A percentile compares a stretch with the other conserved stretches of the same genome.
These are phyloP conservation scores for Chloromyia formosa DNA, from an alignment of 2,888 invertebrate genomes.

Conservation along the genomic window DNA sequence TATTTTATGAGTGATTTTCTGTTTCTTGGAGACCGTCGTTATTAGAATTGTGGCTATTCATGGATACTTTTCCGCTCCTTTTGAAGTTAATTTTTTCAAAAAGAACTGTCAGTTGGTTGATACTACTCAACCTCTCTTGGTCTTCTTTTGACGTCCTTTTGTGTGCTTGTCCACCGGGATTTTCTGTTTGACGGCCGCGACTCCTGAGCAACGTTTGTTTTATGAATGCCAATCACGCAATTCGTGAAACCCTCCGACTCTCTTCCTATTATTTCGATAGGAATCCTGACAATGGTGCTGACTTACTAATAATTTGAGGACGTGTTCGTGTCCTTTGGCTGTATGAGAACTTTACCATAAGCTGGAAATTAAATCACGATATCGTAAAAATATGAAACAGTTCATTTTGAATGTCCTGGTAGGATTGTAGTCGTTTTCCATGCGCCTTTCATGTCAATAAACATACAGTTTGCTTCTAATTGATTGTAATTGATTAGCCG, in stretches of 20 bases:
- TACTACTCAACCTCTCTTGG: background rate
- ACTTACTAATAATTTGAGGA: conserved; percentile 17
- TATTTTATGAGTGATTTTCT: background rate
- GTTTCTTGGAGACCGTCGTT: background rate
- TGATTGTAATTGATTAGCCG: conserved; percentile 42
- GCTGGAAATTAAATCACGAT: conserved; percentile 42
- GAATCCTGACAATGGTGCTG: conserved; percentile 25
- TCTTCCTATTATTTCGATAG: background rate
- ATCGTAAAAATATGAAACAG: conserved; percentile 43
- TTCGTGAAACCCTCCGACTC: background rate
- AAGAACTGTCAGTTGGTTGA: background rate
- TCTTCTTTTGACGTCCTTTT: conserved; percentile 2
- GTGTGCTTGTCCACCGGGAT: background rate
- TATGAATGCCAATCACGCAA: conserved; percentile 43
- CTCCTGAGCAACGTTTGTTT: conserved; percentile 35
- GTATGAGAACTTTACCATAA: background rate
- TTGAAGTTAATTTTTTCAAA: background rate
- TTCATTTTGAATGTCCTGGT: conserved; percentile 17
- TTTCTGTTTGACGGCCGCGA: conserved; percentile 13
- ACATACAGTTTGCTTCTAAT: conserved; percentile 17
- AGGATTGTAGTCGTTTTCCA: background rate
- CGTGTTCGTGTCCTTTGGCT: conserved; percentile 16
- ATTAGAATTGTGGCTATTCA: background rate
- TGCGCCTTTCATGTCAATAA: too few relatives aligned
- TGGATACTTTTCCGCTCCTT: background rate